phyloP scores from a whole-genome alignment of 2,113 vertebrate species.

The Antidorcas marsupialis region DNA sequence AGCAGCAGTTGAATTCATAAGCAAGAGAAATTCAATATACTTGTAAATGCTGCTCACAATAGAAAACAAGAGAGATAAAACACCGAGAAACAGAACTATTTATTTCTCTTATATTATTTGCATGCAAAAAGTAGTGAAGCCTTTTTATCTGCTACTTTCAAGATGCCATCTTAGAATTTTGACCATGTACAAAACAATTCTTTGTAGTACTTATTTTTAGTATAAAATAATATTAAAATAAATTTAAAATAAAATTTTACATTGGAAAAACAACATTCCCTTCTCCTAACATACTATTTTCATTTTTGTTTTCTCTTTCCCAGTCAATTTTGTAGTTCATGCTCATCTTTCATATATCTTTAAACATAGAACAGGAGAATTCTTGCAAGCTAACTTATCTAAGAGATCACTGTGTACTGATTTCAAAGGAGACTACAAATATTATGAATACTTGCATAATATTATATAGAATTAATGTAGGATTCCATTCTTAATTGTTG shows the following conservation, averaged over 20 bases:
- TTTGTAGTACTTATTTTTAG: background rate
- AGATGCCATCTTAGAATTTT: slow-evolving; percentile 18
- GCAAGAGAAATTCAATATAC: slow-evolving; percentile 43
- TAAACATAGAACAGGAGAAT: background rate
- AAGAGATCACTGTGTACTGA: background rate
- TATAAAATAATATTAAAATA: background rate
- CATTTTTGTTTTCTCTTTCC: slow-evolving; percentile 2
- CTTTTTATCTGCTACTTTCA: background rate
- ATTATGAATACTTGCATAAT: background rate
- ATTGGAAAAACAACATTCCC: background rate
- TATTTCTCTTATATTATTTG: background rate
- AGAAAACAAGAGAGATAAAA: slow-evolving; percentile 9
- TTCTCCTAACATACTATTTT: background rate
- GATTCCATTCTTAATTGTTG: background rate
- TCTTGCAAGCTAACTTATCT: background rate
- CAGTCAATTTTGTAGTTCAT: background rate
- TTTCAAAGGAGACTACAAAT: background rate
- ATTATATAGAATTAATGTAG: background rate
- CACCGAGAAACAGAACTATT: background rate
- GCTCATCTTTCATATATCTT: background rate
- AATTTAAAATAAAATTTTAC: background rate
- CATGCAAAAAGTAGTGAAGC: background rate
- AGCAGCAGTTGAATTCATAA: slow-evolving; percentile 44
- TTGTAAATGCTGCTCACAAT: slow-evolving; percentile 36
- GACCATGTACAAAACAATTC: background rate